phyloP scores from a whole-genome alignment of 2,113 vertebrate species.

The Rafetus swinhoei region DNA sequence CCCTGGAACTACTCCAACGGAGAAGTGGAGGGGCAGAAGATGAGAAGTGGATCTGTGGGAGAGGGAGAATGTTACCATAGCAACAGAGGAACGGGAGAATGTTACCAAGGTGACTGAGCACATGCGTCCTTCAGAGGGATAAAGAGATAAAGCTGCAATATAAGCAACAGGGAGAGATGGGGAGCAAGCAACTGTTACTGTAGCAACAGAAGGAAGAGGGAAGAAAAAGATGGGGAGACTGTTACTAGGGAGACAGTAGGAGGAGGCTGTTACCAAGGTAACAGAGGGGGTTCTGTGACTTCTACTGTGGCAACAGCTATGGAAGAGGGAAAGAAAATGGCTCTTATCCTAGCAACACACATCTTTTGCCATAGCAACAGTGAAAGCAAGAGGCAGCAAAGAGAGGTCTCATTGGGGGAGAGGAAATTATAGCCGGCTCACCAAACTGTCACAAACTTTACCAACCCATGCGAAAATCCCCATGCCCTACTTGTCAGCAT shows the following conservation, averaged over 20 bases:
- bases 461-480: constrained; percentile 46
- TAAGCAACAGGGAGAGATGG: constrained; percentile 43
- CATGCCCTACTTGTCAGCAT: fast-evolving
- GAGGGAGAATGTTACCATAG: constrained; percentile 54
- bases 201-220: constrained; percentile 40
- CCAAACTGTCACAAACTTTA: constrained; percentile 53
- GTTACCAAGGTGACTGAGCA: constrained; percentile 45
- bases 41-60: constrained; percentile 9
- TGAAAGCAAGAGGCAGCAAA: constrained; percentile 43
- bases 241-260: constrained; percentile 67
- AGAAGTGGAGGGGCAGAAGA: constrained; percentile 51
- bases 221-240: constrained; percentile 14
- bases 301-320: constrained; percentile 70
- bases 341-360: constrained; percentile 78
- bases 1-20: constrained; percentile 67
- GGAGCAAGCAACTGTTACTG: constrained; percentile 67
- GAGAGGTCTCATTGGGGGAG: constrained; percentile 60
- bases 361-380: constrained; percentile 79
- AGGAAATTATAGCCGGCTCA: constrained; percentile 37
- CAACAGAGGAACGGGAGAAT: constrained; percentile 18
- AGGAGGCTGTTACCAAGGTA: constrained; percentile 66
- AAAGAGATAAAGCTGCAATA: constrained; percentile 41
- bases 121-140: not conserved
- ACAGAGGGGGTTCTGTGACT: constrained; percentile 51
- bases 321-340: constrained; percentile 22